Evolutionary conservation across 2,797 vertebrate species (phyloP).

Genomic region (Falco biarmicus): DNA sequence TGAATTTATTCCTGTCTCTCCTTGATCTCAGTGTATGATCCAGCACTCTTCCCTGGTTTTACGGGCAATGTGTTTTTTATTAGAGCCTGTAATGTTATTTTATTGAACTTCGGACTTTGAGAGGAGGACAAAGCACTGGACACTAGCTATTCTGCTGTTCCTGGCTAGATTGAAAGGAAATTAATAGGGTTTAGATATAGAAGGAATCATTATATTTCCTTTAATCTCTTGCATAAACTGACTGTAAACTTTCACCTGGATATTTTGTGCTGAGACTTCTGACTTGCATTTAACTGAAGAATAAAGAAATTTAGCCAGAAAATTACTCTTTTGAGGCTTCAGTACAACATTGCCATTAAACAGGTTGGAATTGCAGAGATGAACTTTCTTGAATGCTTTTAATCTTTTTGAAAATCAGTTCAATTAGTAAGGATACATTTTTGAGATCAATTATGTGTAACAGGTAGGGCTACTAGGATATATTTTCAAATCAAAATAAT

Average conservation of each 20-base stretch:
- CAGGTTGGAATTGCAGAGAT: background rate
- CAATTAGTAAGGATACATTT: background rate
- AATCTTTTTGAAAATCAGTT: background rate
- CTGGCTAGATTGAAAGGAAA: constrained; percentile 14
- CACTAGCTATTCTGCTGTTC: background rate
- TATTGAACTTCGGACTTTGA: constrained; percentile 24
- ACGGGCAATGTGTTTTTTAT: background rate
- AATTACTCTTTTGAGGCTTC: background rate
- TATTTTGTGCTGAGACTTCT: background rate
- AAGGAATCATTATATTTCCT: background rate
- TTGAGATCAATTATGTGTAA: background rate
- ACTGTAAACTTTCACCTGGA: constrained; percentile 6
- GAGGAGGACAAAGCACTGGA: background rate
- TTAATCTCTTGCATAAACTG: constrained; percentile 41
- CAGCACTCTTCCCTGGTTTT: background rate
- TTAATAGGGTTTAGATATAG: constrained; percentile 17
- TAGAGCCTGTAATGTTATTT: background rate
- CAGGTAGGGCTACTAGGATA: background rate
- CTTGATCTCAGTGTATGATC: constrained; percentile 12
- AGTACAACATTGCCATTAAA: background rate
- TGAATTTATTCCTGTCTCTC: background rate
- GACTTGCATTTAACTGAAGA: background rate
- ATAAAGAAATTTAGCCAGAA: constrained; percentile 1
- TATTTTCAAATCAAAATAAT: background rate
- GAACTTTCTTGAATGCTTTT: background rate